Evolutionary conservation across 2,797 vertebrate genomes (phyloP).

Genomic region (Hippopotamyrus pictus): DNA sequence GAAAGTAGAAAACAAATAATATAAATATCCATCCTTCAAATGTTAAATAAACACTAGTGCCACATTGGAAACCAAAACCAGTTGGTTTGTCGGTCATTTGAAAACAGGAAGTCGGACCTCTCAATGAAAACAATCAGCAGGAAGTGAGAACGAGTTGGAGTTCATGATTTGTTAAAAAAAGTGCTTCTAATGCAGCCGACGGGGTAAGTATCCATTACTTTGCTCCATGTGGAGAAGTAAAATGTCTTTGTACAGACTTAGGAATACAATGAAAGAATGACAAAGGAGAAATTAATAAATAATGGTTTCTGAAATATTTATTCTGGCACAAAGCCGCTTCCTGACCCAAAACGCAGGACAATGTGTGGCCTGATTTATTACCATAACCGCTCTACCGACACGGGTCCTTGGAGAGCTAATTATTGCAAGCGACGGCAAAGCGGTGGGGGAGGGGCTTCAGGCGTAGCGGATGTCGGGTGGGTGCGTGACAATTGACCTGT

Average conservation of each 20-base stretch:
- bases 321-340: conserved; percentile 3
- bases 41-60: background rate
- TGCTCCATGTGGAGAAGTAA: background rate
- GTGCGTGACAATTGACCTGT: background rate
- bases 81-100: background rate
- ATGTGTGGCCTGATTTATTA: conserved; percentile 3
- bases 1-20: background rate
- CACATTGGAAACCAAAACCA: background rate
- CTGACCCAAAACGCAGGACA: conserved; percentile 9
- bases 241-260: background rate
- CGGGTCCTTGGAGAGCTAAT: conserved; percentile 20
- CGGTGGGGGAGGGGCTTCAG: background rate
- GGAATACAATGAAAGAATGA: background rate
- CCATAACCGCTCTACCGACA: background rate
- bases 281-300: conserved; percentile 16
- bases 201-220: background rate
- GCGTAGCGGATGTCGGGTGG: background rate
- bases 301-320: conserved; percentile 16
- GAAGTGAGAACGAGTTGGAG: background rate
- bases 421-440: conserved; percentile 8
- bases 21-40: background rate
- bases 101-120: background rate
- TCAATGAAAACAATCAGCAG: background rate
- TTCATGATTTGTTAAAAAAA: background rate
- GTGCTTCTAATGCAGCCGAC: background rate